These are phyloP conservation scores for Prosopocoilus inquinatus DNA, from an alignment of 2,888 invertebrate species.

Conservation along the genomic window DNA sequence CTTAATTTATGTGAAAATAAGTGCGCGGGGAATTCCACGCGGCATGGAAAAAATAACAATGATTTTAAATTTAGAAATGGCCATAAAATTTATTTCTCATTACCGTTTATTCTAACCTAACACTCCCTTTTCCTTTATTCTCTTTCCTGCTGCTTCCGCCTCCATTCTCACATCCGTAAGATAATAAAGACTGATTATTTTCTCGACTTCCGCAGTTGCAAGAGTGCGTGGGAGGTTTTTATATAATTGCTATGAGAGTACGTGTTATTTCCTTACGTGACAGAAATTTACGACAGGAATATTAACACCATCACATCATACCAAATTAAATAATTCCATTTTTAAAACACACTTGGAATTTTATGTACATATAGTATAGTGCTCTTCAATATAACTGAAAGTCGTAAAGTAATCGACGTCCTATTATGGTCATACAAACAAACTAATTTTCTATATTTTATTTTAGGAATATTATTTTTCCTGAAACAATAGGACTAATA, in stretches of 20 bases:
- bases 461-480: too few relatives aligned
- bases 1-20: not conserved
- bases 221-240: constrained; percentile 16
- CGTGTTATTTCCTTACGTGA: too few relatives aligned
- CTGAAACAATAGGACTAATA: too few relatives aligned
- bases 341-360: too few relatives aligned
- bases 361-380: too few relatives aligned
- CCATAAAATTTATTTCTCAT: constrained; percentile 20
- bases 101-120: constrained; percentile 12
- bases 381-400: too few relatives aligned
- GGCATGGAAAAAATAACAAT: not conserved
- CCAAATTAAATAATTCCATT: too few relatives aligned
- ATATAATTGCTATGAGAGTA: constrained; percentile 1
- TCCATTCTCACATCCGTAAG: constrained; percentile 27
- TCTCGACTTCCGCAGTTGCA: constrained; percentile 15
- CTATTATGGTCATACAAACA: too few relatives aligned
- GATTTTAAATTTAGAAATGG: constrained; percentile 14
- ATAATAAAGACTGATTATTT: constrained; percentile 30
- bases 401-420: too few relatives aligned
- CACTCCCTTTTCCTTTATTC: constrained; percentile 22
- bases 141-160: constrained; percentile 25
- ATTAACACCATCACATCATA: too few relatives aligned
- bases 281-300: too few relatives aligned
- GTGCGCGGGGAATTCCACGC: not conserved
- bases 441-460: too few relatives aligned